Evolutionary conservation across 2,888 invertebrate species (phyloP).

Genomic region (Choreutis nemorana): DNA sequence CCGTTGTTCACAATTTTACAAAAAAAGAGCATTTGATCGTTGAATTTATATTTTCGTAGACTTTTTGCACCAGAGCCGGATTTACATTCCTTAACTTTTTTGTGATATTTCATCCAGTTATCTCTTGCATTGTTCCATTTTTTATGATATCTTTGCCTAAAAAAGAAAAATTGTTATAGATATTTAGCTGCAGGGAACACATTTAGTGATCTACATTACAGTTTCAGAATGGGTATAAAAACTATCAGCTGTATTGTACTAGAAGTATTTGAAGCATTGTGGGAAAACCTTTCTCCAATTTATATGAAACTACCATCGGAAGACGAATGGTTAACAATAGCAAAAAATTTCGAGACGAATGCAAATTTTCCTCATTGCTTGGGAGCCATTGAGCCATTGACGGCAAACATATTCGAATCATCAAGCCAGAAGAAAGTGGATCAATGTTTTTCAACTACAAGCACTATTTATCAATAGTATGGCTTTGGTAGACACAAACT

Average conservation of each 20-base stretch:
- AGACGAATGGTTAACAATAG: slow-evolving; percentile 12
- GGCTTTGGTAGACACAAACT: slow-evolving; percentile 15
- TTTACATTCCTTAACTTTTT: slow-evolving; percentile 14
- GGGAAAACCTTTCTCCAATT: slow-evolving; percentile 9
- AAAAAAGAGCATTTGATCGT: slow-evolving; percentile 9
- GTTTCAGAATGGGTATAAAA: slow-evolving; percentile 11
- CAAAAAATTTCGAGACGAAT: slow-evolving; percentile 9
- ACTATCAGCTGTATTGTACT: slow-evolving; percentile 11
- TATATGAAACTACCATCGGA: slow-evolving; percentile 9
- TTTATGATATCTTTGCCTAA: too few species aligned
- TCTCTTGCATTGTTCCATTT: slow-evolving; percentile 15
- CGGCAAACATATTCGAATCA: slow-evolving; percentile 18
- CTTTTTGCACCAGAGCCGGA: slow-evolving; percentile 16
- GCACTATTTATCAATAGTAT: slow-evolving; percentile 15
- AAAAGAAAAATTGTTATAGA: slow-evolving; percentile 9
- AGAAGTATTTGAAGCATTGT: slow-evolving; percentile 8
- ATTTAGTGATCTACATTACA: slow-evolving; percentile 12
- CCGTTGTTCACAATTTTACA: slow-evolving; percentile 12
- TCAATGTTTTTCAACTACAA: slow-evolving; percentile 17
- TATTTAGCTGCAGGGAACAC: slow-evolving; percentile 10
- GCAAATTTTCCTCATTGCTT: slow-evolving; percentile 15
- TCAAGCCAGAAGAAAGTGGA: slow-evolving; percentile 13
- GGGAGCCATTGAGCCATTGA: slow-evolving; percentile 19
- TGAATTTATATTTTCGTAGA: slow-evolving; percentile 6
- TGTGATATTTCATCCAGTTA: slow-evolving; percentile 13